Percentiles rank a stretch among this genome's conserved stretches.
phyloP scores from a whole-genome alignment of 2,113 vertebrate species.

The Catagonus wagneri region DNA sequence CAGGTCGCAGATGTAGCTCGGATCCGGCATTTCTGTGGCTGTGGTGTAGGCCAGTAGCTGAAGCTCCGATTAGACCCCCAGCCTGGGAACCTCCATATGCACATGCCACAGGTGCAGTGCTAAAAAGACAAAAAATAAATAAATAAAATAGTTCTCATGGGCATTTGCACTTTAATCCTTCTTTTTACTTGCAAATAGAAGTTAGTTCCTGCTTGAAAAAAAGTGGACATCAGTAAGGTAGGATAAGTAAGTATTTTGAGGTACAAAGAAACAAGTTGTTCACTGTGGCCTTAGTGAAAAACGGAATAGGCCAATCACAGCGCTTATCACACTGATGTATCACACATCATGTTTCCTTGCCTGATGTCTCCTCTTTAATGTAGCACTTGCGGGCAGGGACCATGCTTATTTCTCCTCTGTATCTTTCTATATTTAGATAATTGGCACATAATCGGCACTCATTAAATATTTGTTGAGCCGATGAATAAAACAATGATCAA shows the following conservation, averaged over 20 bases:
- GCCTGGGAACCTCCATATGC: too few relatives aligned
- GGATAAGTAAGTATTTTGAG: neutral
- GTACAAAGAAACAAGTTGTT: neutral
- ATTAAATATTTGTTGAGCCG: conserved; percentile 50
- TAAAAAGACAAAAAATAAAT: too few relatives aligned
- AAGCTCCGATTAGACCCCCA: too few relatives aligned
- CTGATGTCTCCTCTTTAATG: neutral
- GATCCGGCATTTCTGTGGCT: too few relatives aligned
- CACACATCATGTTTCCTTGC: neutral
- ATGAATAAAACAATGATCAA: neutral
- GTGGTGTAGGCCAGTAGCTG: too few relatives aligned
- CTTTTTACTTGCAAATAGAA: neutral
- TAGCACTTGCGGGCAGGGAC: neutral
- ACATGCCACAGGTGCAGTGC: too few relatives aligned
- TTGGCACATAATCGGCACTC: neutral
- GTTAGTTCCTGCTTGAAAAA: neutral
- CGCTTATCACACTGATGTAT: neutral
- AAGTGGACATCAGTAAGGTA: neutral
- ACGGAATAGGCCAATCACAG: neutral
- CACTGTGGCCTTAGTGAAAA: neutral
- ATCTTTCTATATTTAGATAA: neutral
- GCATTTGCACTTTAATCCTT: neutral
- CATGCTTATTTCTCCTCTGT: neutral
- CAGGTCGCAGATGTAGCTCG: too few relatives aligned
- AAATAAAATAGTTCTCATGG: neutral